Evolutionary conservation across 2,888 invertebrate genomes (phyloP), one percentile per base, ranked within the genome.

Genomic region (Mythimna albipuncta): DNA sequence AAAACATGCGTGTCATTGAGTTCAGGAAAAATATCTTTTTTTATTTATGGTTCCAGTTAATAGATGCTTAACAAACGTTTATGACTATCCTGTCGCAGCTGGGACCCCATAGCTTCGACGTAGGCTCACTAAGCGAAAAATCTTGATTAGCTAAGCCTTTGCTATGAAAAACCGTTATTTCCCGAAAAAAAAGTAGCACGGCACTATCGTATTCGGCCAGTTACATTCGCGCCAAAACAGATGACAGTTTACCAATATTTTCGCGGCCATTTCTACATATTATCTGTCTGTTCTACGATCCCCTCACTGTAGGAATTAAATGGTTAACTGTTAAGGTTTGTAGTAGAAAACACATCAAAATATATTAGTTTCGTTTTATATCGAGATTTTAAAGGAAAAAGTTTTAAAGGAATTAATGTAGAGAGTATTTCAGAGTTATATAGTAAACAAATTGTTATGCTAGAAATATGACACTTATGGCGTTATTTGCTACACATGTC

Each of bases 221-320:
- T 87, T 90, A 89, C 92, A 92, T 92, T 91, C 90, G 89, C 91
- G 90, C 89, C 88, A 92, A 91, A 87, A 89, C 84, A 89, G 88
- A 74, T 89, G 85, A 85, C 89, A 81, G 91, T 92, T 96, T 96
- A 96, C 96, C 96, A 94, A 93, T 93, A 32, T 81, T 83, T 87
- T 89, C 88, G 89, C 88, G 92, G 93, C 91, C 90, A 89, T 91
- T 91, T 91, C 91, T 93, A 94, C 80, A 88, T 90, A 91, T 89
- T 94, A 94, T 92, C 89, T 90, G 91, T 93, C 88, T 87, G 90
- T 90, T 93, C 94, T 95, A 96, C 88, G 95, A 93, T 94, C 95
- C 96, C 94, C 96, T 96, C 95, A 91, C 95, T 91, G 94, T 96
- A 96, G 93, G 95, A 96, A 95, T 93, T 88, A 95, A 96, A 95